Evolutionary conservation across 1,140 invertebrate species (phyloP).

Genomic region (Vanessa atalanta): DNA sequence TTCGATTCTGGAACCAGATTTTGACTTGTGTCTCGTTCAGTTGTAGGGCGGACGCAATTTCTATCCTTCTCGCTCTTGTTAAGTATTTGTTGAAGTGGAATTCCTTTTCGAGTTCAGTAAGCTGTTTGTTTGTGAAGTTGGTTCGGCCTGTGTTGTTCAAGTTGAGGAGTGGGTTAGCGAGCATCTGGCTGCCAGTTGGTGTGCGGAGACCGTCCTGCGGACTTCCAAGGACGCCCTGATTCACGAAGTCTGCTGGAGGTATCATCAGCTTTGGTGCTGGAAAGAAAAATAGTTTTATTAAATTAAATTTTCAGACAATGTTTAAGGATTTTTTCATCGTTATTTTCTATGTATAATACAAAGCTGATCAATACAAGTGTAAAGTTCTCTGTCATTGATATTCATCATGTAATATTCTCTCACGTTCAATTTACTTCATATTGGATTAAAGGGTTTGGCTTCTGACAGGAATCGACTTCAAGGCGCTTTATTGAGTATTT

Average conservation of each 20-base stretch:
- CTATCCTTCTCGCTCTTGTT: conserved; percentile 96
- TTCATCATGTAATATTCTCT: too few relatives aligned
- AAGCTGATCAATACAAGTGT: too few relatives aligned
- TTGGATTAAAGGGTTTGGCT: background rate
- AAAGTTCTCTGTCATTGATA: too few relatives aligned
- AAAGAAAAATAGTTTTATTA: conserved; percentile 61
- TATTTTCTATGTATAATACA: too few relatives aligned
- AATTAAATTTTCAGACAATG: background rate
- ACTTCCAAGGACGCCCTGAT: conserved; percentile 66
- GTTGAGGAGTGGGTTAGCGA: conserved; percentile 80
- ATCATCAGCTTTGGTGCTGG: conserved; percentile 86
- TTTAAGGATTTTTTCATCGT: background rate
- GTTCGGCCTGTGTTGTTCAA: conserved; percentile 94
- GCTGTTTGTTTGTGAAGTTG: conserved; percentile 99
- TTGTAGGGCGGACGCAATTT: conserved; percentile 97
- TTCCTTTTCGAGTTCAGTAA: conserved; percentile 99
- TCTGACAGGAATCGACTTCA: background rate
- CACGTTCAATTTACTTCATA: background rate
- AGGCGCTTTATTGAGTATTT: background rate
- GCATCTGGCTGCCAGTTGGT: conserved; percentile 65
- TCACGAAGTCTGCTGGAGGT: conserved; percentile 71
- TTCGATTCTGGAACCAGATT: conserved; percentile 95
- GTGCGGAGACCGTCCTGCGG: conserved; percentile 72
- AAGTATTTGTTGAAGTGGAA: conserved; percentile 99
- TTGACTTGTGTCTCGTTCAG: conserved; percentile 98